These are phyloP conservation scores for Pocillopora damicornis DNA, from an alignment of 64 coral and sea anemone species.

Conservation along the genomic window DNA sequence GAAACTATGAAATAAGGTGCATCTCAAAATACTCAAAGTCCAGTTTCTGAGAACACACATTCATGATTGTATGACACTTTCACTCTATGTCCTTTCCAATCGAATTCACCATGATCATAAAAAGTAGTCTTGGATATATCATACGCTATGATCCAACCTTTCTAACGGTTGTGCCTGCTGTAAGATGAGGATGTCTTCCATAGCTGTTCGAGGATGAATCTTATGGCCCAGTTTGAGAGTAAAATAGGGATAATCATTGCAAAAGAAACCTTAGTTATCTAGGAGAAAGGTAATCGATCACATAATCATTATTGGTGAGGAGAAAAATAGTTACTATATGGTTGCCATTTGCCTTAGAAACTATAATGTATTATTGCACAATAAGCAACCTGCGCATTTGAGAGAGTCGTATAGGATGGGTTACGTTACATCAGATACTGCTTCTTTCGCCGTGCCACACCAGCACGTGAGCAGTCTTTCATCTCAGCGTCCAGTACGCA, in stretches of 20 bases:
- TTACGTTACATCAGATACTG: no score
- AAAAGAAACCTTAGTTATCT: not conserved
- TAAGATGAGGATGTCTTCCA: constrained; percentile 85
- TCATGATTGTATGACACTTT: no score
- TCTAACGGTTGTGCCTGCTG: constrained; percentile 89
- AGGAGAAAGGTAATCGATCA: not conserved
- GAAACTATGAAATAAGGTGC: not conserved
- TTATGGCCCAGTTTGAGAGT: constrained; percentile 94
- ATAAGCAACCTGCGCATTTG: constrained; percentile 8
- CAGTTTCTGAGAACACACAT: no score
- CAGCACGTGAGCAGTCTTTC: no score
- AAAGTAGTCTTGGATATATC: no score
- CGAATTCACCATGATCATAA: no score
- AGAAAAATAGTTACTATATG: not conserved
- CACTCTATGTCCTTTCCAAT: no score
- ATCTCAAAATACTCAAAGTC: no score
- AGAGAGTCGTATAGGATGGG: no score
- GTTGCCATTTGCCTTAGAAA: constrained; percentile 24
- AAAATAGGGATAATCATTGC: constrained; percentile 94
- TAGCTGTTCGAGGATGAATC: constrained; percentile 81
- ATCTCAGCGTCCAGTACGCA: no score
- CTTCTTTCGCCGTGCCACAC: no score
- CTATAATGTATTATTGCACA: constrained; percentile 26
- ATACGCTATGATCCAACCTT: constrained; percentile 46
- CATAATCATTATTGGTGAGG: not conserved